These are phyloP conservation scores for Podargus strigoides DNA, from an alignment of 2,797 vertebrate species.

Conservation along the genomic window DNA sequence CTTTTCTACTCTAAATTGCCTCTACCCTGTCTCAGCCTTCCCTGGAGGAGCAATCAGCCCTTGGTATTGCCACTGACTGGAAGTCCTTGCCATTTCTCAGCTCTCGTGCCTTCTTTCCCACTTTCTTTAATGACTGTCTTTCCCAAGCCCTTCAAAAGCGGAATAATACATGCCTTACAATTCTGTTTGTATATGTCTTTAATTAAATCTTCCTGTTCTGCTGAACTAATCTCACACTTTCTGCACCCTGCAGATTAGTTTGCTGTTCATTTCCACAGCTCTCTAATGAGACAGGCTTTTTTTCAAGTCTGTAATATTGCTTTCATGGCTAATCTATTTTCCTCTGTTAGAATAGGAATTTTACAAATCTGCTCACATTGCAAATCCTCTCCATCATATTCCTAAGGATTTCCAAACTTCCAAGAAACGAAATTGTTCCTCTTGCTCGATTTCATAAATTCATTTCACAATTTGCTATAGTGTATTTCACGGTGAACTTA, in stretches of 20 bases:
- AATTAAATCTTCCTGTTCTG: slow-evolving; percentile 36
- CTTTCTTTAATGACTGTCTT: neutral
- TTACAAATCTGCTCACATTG: neutral
- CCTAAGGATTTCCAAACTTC: neutral
- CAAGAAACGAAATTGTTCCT: neutral
- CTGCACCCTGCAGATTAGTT: neutral
- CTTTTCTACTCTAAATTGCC: neutral
- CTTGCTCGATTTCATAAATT: neutral
- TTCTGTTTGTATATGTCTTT: slow-evolving; percentile 22
- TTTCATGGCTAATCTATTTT: slow-evolving; percentile 33
- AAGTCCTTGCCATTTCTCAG: neutral
- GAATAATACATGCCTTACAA: neutral
- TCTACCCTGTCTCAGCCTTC: neutral
- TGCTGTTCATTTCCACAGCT: neutral
- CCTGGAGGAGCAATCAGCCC: neutral
- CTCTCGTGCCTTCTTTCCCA: neutral
- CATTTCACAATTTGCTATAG: neutral
- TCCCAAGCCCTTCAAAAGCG: slow-evolving; percentile 3
- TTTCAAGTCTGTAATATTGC: neutral
- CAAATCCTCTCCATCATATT: neutral
- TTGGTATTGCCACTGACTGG: neutral
- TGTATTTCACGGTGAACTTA: neutral
- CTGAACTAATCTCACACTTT: slow-evolving; percentile 8
- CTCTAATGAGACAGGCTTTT: neutral
- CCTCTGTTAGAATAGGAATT: neutral